Percentiles rank a stretch among this genome's conserved stretches.
Evolutionary conservation across 1,140 invertebrate genomes (phyloP).

Genomic region (Leguminivora glycinivorella): DNA sequence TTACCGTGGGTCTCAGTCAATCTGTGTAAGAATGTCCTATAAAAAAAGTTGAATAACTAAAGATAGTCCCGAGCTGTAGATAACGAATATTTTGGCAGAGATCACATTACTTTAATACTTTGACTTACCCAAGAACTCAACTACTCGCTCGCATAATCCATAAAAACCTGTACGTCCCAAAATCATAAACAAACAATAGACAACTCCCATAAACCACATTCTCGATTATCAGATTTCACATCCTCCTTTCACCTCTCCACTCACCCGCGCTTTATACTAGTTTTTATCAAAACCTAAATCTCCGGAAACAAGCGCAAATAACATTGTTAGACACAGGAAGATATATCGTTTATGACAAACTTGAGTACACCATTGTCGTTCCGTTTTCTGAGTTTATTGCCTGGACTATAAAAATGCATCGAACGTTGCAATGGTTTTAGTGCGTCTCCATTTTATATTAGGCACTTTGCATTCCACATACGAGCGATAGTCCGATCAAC

Average conservation of each 20-base stretch:
- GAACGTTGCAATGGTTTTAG: constrained; percentile 30
- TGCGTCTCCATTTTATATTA: constrained; percentile 19
- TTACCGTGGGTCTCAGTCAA: too few relatives aligned
- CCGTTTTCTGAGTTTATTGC: constrained; percentile 55
- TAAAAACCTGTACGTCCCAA: not conserved
- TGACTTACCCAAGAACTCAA: not conserved
- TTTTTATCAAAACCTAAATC: constrained; percentile 18
- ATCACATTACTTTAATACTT: too few relatives aligned
- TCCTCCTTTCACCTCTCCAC: not conserved
- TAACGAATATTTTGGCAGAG: too few relatives aligned
- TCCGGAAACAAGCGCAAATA: constrained; percentile 37
- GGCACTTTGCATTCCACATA: constrained; percentile 20
- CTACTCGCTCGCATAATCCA: not conserved
- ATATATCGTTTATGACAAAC: constrained; percentile 62
- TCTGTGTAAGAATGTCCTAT: too few relatives aligned
- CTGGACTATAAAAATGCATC: constrained; percentile 34
- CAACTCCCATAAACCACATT: not conserved
- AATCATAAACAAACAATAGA: constrained; percentile 8
- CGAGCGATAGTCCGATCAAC: not conserved
- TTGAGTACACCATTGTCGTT: constrained; percentile 63
- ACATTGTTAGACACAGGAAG: constrained; percentile 54
- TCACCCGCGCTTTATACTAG: constrained; percentile 15
- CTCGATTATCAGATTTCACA: constrained; percentile 1
- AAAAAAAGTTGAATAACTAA: too few relatives aligned
- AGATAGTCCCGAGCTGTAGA: too few relatives aligned